Evolutionary conservation across 2,113 vertebrate species (phyloP), one percentile per base, ranked within the genome.

Genomic region (Semnornis frantzii): DNA sequence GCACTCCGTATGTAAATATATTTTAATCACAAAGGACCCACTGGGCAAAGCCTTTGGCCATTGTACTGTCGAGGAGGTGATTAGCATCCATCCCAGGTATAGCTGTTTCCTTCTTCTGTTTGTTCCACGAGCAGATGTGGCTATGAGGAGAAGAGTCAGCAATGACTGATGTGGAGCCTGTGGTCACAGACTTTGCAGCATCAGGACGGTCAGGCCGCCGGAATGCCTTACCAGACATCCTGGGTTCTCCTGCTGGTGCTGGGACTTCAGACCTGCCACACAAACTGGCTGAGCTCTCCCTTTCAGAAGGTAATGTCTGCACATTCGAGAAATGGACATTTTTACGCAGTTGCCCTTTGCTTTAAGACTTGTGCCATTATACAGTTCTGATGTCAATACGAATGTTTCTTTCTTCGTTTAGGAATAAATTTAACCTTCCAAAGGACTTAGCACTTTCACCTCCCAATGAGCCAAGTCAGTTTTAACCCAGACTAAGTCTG

Each of bases 121-220:
- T 96, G 8, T 93, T 96, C 76, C 75, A 3, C 89, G 59, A 89
- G 37, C 92, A 98, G 98, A 97, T 97, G 96, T 97, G 98, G 98
- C 97, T 98, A 98, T 98, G 98, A 98, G 92, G 98, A 98, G 71
- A 97, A 97, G 95, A 84, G 85, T 85, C 98, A 96, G 97, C 96
- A 85, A 99, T 98, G 98, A 98, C 98, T 97, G 98, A 99, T 97
- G 98, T 98, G 97, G 98, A 99, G 96, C 89, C 98, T 87, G 97
- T 97, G 87, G 97, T 98, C 92, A 97, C 97, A 92, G 98, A 97
- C 94, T 99, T 99, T 93, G 98, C 98, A 34, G 97, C 98, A 62
- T 98, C 98, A 8, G 98, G 98, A 69, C 97, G 98, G 85, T 95
- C 98, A 12, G 98, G 98, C 72, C 98, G 98, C 83, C 97, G 98